Evolutionary conservation across 1,140 invertebrate genomes (phyloP).

Genomic region (Elymnias hypermnestra): DNA sequence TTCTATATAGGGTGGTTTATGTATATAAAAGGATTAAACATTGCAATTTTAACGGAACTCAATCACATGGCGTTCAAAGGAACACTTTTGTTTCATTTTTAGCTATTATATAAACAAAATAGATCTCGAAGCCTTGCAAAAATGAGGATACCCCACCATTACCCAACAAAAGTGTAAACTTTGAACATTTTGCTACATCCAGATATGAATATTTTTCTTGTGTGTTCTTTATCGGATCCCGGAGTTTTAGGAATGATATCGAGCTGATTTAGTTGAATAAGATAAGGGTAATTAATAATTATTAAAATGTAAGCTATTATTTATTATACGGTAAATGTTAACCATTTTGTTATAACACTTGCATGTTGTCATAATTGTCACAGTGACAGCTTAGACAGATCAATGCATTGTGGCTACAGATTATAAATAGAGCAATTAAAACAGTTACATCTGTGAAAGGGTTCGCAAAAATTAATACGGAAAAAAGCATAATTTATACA

Average conservation of each 20-base stretch:
- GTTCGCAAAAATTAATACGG: slow-evolving; percentile 41
- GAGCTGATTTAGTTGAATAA: slow-evolving; percentile 54
- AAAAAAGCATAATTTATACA: slow-evolving; percentile 30
- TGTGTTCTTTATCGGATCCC: slow-evolving; percentile 50
- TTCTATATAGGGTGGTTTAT: no score
- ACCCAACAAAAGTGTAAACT: no score
- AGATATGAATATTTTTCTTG: no score
- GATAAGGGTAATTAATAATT: slow-evolving; percentile 17
- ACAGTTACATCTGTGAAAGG: slow-evolving; percentile 44
- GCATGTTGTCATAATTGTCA: slow-evolving; percentile 20
- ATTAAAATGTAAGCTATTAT: slow-evolving; percentile 49
- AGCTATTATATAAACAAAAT: no score
- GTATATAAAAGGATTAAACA: no score
- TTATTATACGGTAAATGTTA: slow-evolving; percentile 56
- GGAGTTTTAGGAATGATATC: slow-evolving; percentile 59
- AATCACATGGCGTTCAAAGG: no score
- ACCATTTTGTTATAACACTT: slow-evolving; percentile 30
- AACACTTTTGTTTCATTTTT: no score
- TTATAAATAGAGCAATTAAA: slow-evolving; percentile 44
- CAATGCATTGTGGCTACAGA: slow-evolving; percentile 37
- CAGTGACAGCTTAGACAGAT: no score
- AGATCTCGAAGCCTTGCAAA: no score
- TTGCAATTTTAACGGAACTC: no score
- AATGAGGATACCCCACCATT: no score
- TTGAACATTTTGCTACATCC: no score